Conservation (phyloP, 2,113 vertebrate genomes). For the Gadus chalcogrammus region DNA sequence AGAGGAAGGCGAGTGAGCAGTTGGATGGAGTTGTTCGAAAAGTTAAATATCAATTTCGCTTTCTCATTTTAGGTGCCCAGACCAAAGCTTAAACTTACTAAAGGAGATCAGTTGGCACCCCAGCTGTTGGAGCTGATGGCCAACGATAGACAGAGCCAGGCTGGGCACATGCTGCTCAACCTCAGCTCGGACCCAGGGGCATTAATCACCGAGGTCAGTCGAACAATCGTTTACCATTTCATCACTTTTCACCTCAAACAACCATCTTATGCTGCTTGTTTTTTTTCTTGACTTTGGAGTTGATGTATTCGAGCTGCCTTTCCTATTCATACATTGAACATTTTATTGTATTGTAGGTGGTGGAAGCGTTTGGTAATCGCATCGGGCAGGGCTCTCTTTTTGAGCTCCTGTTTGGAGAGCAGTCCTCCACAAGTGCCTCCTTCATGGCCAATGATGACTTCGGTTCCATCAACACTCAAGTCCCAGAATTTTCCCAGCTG, state of each 20-base stretch:
- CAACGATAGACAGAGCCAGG: constrained; percentile 90
- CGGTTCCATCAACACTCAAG: constrained; percentile 65
- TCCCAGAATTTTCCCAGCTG: constrained; percentile 78
- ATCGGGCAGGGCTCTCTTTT: constrained; percentile 80
- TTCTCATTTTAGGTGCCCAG: constrained; percentile 76
- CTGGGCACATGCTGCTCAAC: constrained; percentile 92
- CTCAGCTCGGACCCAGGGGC: constrained; percentile 77
- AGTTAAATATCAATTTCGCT: too few species aligned
- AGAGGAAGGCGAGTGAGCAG: too few species aligned
- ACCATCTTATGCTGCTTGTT: background rate
- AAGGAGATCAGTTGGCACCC: constrained; percentile 76
- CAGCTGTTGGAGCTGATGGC: constrained; percentile 82
- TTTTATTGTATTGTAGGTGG: constrained; percentile 61
- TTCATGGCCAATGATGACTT: constrained; percentile 87
- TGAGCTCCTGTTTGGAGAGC: constrained; percentile 79
- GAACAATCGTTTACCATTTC: background rate
- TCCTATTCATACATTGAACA: background rate
- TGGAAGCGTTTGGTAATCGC: constrained; percentile 88
- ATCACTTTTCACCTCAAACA: too few species aligned
- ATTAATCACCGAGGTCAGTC: constrained; percentile 79
- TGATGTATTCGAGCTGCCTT: background rate
- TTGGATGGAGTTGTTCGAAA: too few species aligned
- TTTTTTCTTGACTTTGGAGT: background rate
- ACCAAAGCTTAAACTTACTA: constrained; percentile 86
- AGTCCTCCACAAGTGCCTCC: constrained; percentile 67